Base-by-base conservation (phyloP, 1,140 invertebrate species). In the Nomia melanderi region DNA sequence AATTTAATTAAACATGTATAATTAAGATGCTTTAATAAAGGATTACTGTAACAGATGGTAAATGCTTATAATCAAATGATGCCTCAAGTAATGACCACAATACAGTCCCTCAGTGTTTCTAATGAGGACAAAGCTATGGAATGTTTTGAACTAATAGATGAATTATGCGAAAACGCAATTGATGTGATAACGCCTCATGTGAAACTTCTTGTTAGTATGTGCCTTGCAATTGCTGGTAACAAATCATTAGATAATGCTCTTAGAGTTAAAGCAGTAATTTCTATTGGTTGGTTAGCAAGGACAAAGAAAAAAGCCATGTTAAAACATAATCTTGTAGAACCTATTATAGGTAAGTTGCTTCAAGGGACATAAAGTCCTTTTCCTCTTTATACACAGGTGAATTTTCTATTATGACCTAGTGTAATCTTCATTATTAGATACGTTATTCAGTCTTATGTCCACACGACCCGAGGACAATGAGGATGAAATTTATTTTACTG, bases 301-400 rank as follows among this genome's bases (percentile, higher is more conserved):
- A 88, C 94, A 0, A 96, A 96, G 86, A 96, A 96, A 87, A 96
- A 96, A 91, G 93, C 94, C 1, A 93, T 97, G 33, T 88, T 96
- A 25, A 97, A 97, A 84, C 93, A 96, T 74, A 96, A 96, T 86
- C 87, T 97, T 11, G 91, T 96, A 27, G 93, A 95, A 59, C 95
- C 96, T 2, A 96, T 96, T 29, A 90, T 97, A 17, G 86, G 91
- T 91, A 85, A 83, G 64, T 29, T 20, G 60, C 41, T 17, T 62
- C 36, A 9, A 56, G 1, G 25, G 14, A 39, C 39, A 71, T 17
- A 12, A 27, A 2, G 2, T 31, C 20, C 20, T 60, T 0, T 60
- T 41, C 31, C 0, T 11, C 6, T 9, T 1, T 63, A 1, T 0
- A 27, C 7, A 17, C 36, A 53, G 0, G 27, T 39, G n/a, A 65